These are phyloP conservation scores for Pristionchus entomophagus DNA, from an alignment of 2,888 invertebrate genomes.

Conservation along the genomic window DNA sequence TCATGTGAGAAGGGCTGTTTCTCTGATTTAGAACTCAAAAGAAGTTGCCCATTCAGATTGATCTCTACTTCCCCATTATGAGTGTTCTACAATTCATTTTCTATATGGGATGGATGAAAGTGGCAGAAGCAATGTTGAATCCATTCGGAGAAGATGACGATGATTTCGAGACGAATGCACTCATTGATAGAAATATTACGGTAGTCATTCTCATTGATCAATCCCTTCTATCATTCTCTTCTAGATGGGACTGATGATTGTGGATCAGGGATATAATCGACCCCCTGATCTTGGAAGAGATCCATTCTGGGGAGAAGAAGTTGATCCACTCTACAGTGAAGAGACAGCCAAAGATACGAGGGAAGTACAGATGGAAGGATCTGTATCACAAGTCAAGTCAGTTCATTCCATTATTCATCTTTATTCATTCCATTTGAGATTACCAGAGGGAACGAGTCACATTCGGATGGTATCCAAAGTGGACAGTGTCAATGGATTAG, in stretches of 20 bases:
- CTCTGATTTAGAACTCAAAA: not conserved
- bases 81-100: constrained; percentile 73
- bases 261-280: constrained; percentile 71
- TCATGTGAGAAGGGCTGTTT: too few species aligned
- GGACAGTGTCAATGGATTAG: constrained; percentile 41
- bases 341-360: constrained; percentile 50
- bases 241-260: constrained; percentile 72
- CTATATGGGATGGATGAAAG: constrained; percentile 75
- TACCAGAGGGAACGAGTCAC: constrained; percentile 62
- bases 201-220: constrained; percentile 49
- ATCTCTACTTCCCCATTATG: constrained; percentile 73
- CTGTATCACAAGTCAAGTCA: constrained; percentile 42
- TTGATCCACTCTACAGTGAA: constrained; percentile 63
- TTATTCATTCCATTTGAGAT: constrained; percentile 51
- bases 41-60: constrained; percentile 58
- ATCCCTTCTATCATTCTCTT: constrained; percentile 44
- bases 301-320: constrained; percentile 72
- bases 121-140: constrained; percentile 68
- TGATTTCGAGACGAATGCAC: constrained; percentile 67
- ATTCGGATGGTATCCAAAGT: constrained; percentile 65
- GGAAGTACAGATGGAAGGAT: constrained; percentile 16
- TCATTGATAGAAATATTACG: constrained; percentile 68
- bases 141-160: constrained; percentile 69
- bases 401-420: not conserved
- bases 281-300: constrained; percentile 69